A percentile compares a stretch with the other conserved stretches of the same genome.
Conservation (phyloP, 2,113 vertebrate genomes). For the Hypanus sabinus region DNA sequence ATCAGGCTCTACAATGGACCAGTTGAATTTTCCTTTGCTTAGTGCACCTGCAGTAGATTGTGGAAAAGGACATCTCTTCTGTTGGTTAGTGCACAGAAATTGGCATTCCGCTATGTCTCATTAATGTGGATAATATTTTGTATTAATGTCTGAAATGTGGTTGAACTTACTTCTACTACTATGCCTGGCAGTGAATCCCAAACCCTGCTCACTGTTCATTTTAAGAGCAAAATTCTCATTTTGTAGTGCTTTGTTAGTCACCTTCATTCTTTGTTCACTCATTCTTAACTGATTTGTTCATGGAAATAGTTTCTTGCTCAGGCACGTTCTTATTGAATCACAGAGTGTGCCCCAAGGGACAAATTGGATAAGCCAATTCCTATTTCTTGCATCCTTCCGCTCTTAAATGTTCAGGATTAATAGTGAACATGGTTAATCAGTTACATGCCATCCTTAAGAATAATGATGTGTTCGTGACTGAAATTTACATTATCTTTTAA, state of each 20-base stretch:
- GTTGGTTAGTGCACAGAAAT: conserved; percentile 72
- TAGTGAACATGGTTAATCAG: background rate
- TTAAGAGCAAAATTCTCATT: too few species aligned
- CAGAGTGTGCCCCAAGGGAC: too few species aligned
- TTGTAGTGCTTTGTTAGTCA: too few species aligned
- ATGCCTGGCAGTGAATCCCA: too few species aligned
- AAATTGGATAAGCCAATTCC: too few species aligned
- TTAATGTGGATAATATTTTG: background rate
- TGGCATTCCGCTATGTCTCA: background rate
- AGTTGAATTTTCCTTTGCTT: conserved; percentile 79
- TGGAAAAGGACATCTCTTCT: conserved; percentile 95
- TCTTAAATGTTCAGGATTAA: background rate
- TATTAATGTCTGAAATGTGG: background rate
- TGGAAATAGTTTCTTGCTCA: too few species aligned
- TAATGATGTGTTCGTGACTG: background rate
- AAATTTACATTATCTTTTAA: background rate
- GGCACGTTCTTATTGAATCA: too few species aligned
- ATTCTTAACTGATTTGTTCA: too few species aligned
- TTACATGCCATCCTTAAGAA: background rate
- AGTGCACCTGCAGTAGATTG: conserved; percentile 93
- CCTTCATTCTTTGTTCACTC: too few species aligned
- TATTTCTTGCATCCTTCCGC: too few species aligned
- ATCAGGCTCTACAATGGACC: conserved; percentile 68
- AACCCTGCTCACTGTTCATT: too few species aligned
- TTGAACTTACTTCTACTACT: too few species aligned